These are phyloP conservation scores for Stramonita haemastoma DNA, from an alignment of 2,888 invertebrate genomes.

Conservation along the genomic window DNA sequence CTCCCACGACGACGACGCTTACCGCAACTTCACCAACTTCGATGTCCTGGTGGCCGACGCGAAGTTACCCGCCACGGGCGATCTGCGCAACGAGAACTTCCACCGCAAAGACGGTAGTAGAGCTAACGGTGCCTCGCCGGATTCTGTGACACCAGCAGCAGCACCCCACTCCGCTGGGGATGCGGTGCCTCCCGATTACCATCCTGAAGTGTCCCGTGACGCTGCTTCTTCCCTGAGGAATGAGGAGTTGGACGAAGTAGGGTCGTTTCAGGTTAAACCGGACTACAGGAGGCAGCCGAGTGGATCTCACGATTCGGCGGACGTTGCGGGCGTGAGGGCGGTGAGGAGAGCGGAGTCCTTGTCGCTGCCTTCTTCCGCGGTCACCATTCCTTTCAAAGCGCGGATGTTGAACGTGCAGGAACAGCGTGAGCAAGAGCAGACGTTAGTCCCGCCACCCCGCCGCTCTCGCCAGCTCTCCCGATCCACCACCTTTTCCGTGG, in stretches of 20 bases:
- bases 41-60: slow-evolving; percentile 37
- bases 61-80: slow-evolving; percentile 34
- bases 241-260: not conserved
- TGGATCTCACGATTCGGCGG: not conserved
- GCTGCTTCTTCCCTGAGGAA: not conserved
- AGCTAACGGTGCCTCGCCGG: not conserved
- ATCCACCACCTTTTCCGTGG: not conserved
- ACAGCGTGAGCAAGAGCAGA: not conserved
- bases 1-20: slow-evolving; percentile 54
- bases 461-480: slow-evolving; percentile 5
- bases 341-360: not conserved
- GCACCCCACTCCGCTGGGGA: not conserved
- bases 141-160: not conserved
- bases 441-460: slow-evolving; percentile 1
- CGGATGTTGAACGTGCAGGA: slow-evolving; percentile 2
- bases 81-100: slow-evolving; percentile 32
- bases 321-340: not conserved
- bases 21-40: slow-evolving; percentile 52
- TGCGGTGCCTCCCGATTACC: not conserved
- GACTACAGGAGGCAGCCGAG: not conserved
- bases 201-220: not conserved
- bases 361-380: not conserved
- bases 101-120: not conserved
- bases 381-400: slow-evolving; percentile 1
- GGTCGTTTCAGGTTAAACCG: not conserved